A percentile compares a stretch with the other conserved stretches of the same genome.
These are phyloP conservation scores for Holcopasites calliopsidis DNA, from an alignment of 1,140 invertebrate species.

Conservation along the genomic window DNA sequence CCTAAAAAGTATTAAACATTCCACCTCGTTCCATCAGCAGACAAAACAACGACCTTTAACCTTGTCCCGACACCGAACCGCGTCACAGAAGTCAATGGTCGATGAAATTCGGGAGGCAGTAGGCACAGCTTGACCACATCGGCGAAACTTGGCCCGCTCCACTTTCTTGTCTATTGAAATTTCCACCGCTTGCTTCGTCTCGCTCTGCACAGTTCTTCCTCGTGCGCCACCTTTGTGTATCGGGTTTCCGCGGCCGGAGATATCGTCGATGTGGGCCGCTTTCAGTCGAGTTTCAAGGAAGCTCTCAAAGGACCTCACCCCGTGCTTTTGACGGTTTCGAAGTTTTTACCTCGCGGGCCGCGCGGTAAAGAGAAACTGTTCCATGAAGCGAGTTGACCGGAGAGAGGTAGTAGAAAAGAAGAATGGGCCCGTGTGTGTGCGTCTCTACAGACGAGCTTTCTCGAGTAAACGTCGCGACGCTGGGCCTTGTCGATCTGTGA, in stretches of 20 bases:
- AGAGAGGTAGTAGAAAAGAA: constrained; percentile 28
- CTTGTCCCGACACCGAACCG: background rate
- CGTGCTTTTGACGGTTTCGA: constrained; percentile 64
- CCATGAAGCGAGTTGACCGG: constrained; percentile 41
- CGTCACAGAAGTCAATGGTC: background rate
- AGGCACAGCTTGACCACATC: constrained; percentile 29
- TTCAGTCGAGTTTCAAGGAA: constrained; percentile 62
- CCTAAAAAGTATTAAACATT: no score
- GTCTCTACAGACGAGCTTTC: no score
- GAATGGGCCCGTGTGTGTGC: no score
- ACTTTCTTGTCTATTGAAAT: constrained; percentile 45
- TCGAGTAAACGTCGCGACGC: constrained; percentile 3
- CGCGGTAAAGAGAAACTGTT: constrained; percentile 41
- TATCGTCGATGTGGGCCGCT: constrained; percentile 46
- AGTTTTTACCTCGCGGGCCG: constrained; percentile 58
- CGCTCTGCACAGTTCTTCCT: background rate
- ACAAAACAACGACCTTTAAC: constrained; percentile 11
- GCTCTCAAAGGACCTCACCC: constrained; percentile 67
- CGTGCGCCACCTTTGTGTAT: constrained; percentile 24
- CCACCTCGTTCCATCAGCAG: no score
- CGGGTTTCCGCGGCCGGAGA: constrained; percentile 41
- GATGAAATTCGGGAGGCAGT: background rate
- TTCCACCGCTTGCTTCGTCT: background rate
- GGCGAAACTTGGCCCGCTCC: constrained; percentile 20
- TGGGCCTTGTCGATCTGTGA: no score